Evolutionary conservation across 2,113 vertebrate species (phyloP).

Genomic region (Forbesichthys agassizii): DNA sequence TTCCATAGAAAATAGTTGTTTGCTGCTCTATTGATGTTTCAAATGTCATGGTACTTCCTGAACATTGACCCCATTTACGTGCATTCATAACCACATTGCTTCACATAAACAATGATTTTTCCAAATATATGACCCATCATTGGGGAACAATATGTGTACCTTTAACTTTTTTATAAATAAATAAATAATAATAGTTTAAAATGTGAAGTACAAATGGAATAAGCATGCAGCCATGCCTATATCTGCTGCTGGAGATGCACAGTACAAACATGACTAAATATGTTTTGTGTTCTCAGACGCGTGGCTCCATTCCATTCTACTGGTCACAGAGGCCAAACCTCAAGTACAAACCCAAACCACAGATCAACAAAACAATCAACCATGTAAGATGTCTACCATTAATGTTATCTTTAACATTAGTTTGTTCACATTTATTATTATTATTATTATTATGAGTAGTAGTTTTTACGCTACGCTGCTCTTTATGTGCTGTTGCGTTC

Average conservation of each 20-base stretch:
- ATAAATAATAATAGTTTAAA: too few species aligned
- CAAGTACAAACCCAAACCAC: conserved; percentile 93
- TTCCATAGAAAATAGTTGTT: too few species aligned
- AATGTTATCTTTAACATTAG: background rate
- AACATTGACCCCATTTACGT: too few species aligned
- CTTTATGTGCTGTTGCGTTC: conserved; percentile 16
- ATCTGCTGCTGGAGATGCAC: background rate
- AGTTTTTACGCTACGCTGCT: background rate
- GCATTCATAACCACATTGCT: too few species aligned
- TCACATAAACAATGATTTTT: too few species aligned
- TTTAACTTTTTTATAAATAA: too few species aligned
- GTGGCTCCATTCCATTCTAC: conserved; percentile 94
- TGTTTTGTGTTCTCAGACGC: conserved; percentile 78
- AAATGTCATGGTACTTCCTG: too few species aligned
- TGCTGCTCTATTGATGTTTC: too few species aligned
- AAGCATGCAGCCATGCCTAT: background rate
- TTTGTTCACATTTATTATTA: background rate
- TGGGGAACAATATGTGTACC: too few species aligned
- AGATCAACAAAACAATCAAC: conserved; percentile 92
- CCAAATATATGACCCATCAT: too few species aligned
- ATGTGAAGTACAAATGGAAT: background rate
- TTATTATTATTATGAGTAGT: background rate
- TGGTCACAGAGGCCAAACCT: conserved; percentile 98
- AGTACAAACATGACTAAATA: too few species aligned
- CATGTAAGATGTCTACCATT: conserved; percentile 76